phyloP scores from a whole-genome alignment of 2,113 vertebrate species.

The Chascanopsetta lugubris region DNA sequence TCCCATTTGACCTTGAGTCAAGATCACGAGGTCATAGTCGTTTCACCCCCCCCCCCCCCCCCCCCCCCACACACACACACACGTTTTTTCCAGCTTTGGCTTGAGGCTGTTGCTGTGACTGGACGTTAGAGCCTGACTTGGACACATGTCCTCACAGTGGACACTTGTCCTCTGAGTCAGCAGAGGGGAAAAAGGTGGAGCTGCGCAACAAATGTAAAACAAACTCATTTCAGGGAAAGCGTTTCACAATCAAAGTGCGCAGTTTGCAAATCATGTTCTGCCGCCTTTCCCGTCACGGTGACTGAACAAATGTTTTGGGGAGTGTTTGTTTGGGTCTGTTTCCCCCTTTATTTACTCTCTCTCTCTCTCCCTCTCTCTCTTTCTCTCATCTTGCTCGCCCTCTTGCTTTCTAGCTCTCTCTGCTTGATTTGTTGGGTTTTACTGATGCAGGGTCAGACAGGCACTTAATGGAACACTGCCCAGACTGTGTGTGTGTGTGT shows the following conservation, averaged over 20 bases:
- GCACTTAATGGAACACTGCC: slow-evolving; percentile 56
- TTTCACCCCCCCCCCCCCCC: too few relatives aligned
- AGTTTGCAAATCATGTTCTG: slow-evolving; percentile 55
- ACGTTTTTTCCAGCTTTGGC: too few relatives aligned
- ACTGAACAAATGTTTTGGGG: slow-evolving; percentile 54
- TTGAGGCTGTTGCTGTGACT: too few relatives aligned
- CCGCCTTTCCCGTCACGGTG: slow-evolving; percentile 35
- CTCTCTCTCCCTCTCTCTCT: not conserved
- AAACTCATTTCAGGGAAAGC: slow-evolving; percentile 38
- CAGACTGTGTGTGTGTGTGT: slow-evolving; percentile 29
- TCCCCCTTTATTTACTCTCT: slow-evolving; percentile 12
- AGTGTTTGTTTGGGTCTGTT: slow-evolving; percentile 34
- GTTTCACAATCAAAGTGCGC: slow-evolving; percentile 40
- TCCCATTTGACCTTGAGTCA: too few relatives aligned
- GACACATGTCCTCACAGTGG: not conserved
- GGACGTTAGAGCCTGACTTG: too few relatives aligned
- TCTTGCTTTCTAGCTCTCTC: not conserved
- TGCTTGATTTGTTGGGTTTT: slow-evolving; percentile 18
- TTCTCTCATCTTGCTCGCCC: not conserved
- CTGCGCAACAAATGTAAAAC: slow-evolving; percentile 26
- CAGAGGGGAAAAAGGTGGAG: not conserved
- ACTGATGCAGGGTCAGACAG: slow-evolving; percentile 33
- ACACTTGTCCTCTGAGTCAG: not conserved
- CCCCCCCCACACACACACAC: too few relatives aligned
- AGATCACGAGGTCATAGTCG: too few relatives aligned